These are phyloP conservation scores for Alethe castanea DNA, from an alignment of 2,113 vertebrate species.

Conservation along the genomic window DNA sequence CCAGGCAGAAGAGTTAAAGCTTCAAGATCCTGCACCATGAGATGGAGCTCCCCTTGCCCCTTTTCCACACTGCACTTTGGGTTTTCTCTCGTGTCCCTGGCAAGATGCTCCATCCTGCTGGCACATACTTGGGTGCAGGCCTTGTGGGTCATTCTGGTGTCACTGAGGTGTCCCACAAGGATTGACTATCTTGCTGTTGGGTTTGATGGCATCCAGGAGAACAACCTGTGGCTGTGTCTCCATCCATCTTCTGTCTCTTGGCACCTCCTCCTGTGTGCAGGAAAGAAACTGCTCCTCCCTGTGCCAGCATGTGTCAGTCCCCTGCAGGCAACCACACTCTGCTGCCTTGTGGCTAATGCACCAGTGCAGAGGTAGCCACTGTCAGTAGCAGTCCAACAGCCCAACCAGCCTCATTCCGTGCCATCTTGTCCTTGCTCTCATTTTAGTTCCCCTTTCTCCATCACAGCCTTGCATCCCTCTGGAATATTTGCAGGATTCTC, in stretches of 20 bases:
- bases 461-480: not conserved
- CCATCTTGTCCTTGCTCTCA: not conserved
- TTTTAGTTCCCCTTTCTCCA: not conserved
- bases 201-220: not conserved
- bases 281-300: not conserved
- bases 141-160: not conserved
- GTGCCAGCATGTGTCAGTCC: not conserved
- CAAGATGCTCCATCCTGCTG: not conserved
- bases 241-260: not conserved
- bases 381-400: not conserved
- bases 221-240: not conserved
- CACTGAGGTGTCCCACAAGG: not conserved
- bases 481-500: not conserved
- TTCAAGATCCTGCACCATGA: not conserved
- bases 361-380: not conserved
- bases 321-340: not conserved
- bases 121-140: not conserved
- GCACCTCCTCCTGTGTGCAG: not conserved
- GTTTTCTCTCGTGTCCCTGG: not conserved
- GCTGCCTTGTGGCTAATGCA: not conserved
- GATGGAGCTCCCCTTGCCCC: rapidly evolving
- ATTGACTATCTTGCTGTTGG: not conserved
- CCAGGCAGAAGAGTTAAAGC: not conserved
- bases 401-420: not conserved
- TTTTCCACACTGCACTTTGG: not conserved